A percentile compares a stretch with the other conserved stretches of the same genome.
Conservation (phyloP, 1,140 invertebrate genomes). For the Tenebrio molitor region DNA sequence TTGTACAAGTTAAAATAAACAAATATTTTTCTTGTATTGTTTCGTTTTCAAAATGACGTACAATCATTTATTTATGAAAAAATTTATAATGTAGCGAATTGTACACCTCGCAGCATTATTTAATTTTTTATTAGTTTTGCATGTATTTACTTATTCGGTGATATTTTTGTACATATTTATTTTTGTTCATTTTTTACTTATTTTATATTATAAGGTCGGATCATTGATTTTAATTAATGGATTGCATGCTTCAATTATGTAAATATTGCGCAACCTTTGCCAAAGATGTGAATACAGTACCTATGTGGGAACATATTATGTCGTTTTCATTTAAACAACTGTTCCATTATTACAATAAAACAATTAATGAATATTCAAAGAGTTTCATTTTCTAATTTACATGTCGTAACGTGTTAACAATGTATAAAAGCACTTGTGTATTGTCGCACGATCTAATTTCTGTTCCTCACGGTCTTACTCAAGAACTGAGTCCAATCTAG, state of each 20-base stretch:
- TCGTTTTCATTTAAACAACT: constrained; percentile 43
- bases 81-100: constrained; percentile 2
- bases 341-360: constrained; percentile 48
- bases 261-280: constrained; percentile 55
- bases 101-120: too few relatives aligned
- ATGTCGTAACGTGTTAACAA: constrained; percentile 14
- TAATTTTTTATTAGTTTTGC: not conserved
- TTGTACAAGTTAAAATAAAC: too few relatives aligned
- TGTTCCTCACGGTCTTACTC: constrained; percentile 52
- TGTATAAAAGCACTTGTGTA: constrained; percentile 30
- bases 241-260: constrained; percentile 50
- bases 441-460: constrained; percentile 26
- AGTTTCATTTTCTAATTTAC: constrained; percentile 44
- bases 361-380: constrained; percentile 52
- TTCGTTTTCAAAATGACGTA: too few relatives aligned
- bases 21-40: too few relatives aligned
- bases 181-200: constrained; percentile 20
- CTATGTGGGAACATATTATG: constrained; percentile 53
- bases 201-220: constrained; percentile 11
- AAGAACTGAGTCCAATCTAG: constrained; percentile 63
- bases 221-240: constrained; percentile 32
- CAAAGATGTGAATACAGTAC: constrained; percentile 55
- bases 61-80: not conserved
- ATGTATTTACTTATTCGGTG: not conserved
- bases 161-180: constrained; percentile 44